Evolutionary conservation across 2,888 invertebrate genomes (phyloP), one percentile per base, ranked within the genome.

Genomic region (Lithophane socia): DNA sequence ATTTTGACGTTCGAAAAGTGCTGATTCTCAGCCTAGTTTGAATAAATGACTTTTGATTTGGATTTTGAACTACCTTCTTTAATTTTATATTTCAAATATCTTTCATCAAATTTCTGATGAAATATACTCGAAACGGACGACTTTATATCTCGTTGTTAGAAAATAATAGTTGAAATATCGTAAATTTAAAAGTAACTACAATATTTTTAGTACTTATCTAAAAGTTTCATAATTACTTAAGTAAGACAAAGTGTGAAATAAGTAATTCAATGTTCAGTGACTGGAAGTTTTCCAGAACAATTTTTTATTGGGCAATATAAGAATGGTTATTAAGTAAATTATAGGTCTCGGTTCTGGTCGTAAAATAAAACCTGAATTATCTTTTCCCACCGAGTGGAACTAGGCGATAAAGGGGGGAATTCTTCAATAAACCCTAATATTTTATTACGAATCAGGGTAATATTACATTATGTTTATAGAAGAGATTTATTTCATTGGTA

Each of bases 281-380:
- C 73, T 74, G 61, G 29, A 79, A 66, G 44, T 71, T 70, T 49
- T 56, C 64, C n/a, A 29, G n/a, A 21, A 65, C 12, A 68, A 24
- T 72, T 71, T 81, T 84, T 86, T 86, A 86, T 78, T 64, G 60
- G 65, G 69, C 64, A 74, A 74, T 75, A 72, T 78, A 54, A 75
- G 66, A 60, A 73, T 65, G 77, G 75, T 86, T 78, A 82, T 82
- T 80, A 87, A 73, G 72, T 71, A 56, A 82, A 82, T 79, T 68
- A 76, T 76, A 65, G 74, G 73, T 69, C 56, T 79, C 81, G 85
- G 78, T 76, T 81, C 9, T 66, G 68, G 37, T 78, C 82, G 75
- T 88, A 84, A 87, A 87, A 80, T 83, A 75, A 86, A 84, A 82
- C 67, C 83, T 63, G 52, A 80, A 87, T 88, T 82, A 83, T 82